phyloP scores from a whole-genome alignment of 1,140 invertebrate species.

The Brachionus calyciflorus region DNA sequence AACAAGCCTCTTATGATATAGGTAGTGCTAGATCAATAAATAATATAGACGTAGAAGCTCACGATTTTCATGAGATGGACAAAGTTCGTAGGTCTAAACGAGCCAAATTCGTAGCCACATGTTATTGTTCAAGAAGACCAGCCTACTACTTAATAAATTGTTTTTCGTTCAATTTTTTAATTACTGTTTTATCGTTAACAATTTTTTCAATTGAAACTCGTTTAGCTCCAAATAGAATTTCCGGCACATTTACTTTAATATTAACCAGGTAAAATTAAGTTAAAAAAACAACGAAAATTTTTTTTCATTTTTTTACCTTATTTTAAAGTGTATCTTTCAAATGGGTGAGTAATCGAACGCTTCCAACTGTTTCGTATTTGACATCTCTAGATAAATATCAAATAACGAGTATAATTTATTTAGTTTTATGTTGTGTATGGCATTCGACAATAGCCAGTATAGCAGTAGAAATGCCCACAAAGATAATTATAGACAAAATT shows the following conservation, averaged over 20 bases:
- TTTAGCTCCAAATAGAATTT: constrained; percentile 24
- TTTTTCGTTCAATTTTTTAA: constrained; percentile 42
- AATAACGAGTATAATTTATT: constrained; percentile 38
- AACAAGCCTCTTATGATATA: constrained; percentile 21
- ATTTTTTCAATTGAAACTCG: constrained; percentile 38
- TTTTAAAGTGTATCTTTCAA: constrained; percentile 31
- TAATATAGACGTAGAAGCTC: not conserved
- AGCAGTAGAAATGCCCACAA: not conserved
- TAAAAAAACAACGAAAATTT: not conserved
- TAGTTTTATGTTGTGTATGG: constrained; percentile 24
- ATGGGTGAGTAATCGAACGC: constrained; percentile 19
- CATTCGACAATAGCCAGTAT: constrained; percentile 21
- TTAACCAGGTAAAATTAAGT: constrained; percentile 14
- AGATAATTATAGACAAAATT: constrained; percentile 35
- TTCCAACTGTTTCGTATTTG: constrained; percentile 42
- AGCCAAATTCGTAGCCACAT: constrained; percentile 40
- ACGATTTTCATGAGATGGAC: not conserved
- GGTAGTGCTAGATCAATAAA: not conserved
- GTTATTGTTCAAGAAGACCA: constrained; percentile 41
- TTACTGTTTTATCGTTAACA: constrained; percentile 19
- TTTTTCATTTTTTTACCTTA: no score
- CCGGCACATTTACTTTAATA: constrained; percentile 42
- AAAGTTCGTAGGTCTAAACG: not conserved
- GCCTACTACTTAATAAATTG: constrained; percentile 46
- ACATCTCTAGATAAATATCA: constrained; percentile 44